Percentiles rank a stretch among this genome's conserved stretches.
Conservation (phyloP, 2,888 invertebrate genomes). For the Zygaena filipendulae region DNA sequence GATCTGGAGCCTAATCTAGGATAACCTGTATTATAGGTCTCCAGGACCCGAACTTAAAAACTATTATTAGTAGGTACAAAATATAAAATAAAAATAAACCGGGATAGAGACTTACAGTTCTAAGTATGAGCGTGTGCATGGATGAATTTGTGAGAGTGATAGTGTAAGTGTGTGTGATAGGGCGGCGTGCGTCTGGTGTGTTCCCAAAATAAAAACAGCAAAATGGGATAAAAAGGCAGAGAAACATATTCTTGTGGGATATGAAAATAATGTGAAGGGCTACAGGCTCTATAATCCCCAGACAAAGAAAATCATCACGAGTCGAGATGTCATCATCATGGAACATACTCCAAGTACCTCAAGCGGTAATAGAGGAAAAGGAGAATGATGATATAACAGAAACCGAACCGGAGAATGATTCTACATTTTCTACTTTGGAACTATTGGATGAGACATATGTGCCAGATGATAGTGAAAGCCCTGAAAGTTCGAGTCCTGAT, state of each 20-base stretch:
- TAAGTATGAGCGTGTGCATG: too few relatives aligned
- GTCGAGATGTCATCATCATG: slow-evolving; percentile 14
- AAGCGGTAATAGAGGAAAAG: slow-evolving; percentile 4
- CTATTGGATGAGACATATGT: slow-evolving; percentile 6
- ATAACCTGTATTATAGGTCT: too few relatives aligned
- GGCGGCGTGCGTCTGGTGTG: too few relatives aligned
- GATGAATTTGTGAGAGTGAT: too few relatives aligned
- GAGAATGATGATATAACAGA: too few relatives aligned
- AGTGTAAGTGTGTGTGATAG: too few relatives aligned
- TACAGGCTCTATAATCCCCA: slow-evolving; percentile 16
- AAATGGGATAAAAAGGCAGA: slow-evolving; percentile 16
- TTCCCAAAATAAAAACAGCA: slow-evolving; percentile 12
- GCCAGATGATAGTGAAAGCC: slow-evolving; percentile 4
- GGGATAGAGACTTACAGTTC: too few relatives aligned
- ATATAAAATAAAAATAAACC: too few relatives aligned
- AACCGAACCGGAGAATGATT: too few relatives aligned
- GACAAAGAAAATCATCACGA: slow-evolving; percentile 7
- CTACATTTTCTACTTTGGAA: slow-evolving; percentile 1
- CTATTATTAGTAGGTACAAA: too few relatives aligned
- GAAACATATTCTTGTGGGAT: slow-evolving; percentile 14
- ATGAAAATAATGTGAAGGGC: slow-evolving; percentile 17
- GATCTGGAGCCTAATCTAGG: too few relatives aligned
- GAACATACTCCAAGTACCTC: slow-evolving; percentile 5
- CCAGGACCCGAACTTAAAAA: too few relatives aligned
- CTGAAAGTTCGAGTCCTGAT: slow-evolving; percentile 6